Conservation (phyloP, 1,140 invertebrate species). For the Tenebrio molitor region DNA sequence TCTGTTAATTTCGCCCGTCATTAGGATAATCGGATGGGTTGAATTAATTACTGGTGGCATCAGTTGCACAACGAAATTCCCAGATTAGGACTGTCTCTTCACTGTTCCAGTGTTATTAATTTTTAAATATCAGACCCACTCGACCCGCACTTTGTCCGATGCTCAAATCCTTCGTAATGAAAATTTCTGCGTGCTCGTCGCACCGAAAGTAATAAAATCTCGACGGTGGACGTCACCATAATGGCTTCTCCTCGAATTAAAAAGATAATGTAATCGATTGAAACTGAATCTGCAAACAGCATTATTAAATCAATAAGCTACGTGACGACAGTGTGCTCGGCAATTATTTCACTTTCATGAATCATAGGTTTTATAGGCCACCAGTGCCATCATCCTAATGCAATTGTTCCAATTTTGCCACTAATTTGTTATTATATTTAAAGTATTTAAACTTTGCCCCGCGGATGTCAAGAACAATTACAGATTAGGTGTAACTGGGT, state of each 20-base stretch:
- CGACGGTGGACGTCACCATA: too few relatives aligned
- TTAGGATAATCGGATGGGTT: too few relatives aligned
- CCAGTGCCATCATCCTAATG: neutral
- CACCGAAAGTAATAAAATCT: too few relatives aligned
- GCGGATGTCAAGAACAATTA: neutral
- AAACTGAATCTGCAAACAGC: neutral
- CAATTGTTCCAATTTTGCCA: conserved; percentile 2
- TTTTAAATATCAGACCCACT: too few relatives aligned
- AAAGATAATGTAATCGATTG: neutral
- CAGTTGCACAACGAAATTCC: too few relatives aligned
- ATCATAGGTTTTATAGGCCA: neutral
- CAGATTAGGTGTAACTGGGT: neutral
- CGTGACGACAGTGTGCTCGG: neutral
- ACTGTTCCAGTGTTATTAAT: too few relatives aligned
- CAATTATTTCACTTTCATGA: neutral
- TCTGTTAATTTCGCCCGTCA: too few relatives aligned
- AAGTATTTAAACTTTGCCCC: neutral
- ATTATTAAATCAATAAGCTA: conserved; percentile 1
- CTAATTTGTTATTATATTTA: conserved; percentile 2
- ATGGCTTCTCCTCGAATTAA: neutral
- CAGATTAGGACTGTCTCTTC: too few relatives aligned
- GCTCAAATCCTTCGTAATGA: too few relatives aligned
- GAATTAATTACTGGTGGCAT: too few relatives aligned
- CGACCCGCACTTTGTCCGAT: too few relatives aligned
- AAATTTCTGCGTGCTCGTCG: too few relatives aligned